Evolutionary conservation across 2,888 invertebrate species (phyloP), one percentile per base, ranked within the genome.

Genomic region (Gastracanthus pulcherrimus): DNA sequence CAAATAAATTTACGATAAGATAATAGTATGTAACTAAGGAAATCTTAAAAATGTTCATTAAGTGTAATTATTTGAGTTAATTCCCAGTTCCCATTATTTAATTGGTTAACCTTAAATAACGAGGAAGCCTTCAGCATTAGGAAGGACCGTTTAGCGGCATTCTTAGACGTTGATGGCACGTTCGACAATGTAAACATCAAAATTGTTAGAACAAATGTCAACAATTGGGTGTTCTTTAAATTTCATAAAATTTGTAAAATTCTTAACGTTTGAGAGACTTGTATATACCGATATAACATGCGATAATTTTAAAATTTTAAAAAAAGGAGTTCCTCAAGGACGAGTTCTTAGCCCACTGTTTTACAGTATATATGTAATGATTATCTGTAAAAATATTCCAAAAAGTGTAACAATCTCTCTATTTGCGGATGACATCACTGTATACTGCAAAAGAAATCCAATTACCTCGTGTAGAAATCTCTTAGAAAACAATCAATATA

Each of bases 111-210:
- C 3, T 26, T 60, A 60, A 16, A 29, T 23, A 16, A 11, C 2
- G 23, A 23, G 2, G 11, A 31, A 3, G 60, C 29, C 38, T 23
- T 31, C 38, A 7, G 64, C 36, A n/a, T n/a, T 38, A n/a, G 38
- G 36, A 36, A 19, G 11, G 9, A n/a, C n/a, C n/a, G n/a, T n/a
- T n/a, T n/a, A n/a, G n/a, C n/a, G n/a, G n/a, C n/a, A n/a, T n/a
- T n/a, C n/a, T n/a, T n/a, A n/a, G n/a, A n/a, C n/a, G n/a, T n/a
- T n/a, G n/a, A n/a, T n/a, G 38, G 64, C 36, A 19, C 38, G n/a
- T 64, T 64, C 19, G 64, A 64, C 29, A 64, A 64, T 38, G 38
- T 64, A 13, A 64, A 38, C n/a, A 19, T 36, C n/a, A 19, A 64
- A 3, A 31, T 64, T 64, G 5, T 64, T 64, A 19, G 19, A 64